Evolutionary conservation across 2,113 vertebrate species (phyloP).

Genomic region (Alethe diademata): DNA sequence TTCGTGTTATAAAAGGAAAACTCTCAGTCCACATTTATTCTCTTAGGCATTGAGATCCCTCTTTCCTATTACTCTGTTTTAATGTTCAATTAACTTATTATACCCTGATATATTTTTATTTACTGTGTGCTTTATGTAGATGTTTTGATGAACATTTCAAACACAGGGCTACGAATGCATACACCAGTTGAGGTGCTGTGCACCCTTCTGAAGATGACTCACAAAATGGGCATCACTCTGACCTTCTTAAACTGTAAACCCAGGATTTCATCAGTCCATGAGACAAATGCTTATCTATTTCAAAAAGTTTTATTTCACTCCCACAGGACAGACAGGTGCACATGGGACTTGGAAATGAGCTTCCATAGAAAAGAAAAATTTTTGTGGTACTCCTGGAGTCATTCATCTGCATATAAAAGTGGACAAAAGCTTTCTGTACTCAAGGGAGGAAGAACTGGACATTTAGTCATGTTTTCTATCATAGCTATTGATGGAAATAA

Average conservation of each 20-base stretch:
- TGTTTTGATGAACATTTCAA: background rate
- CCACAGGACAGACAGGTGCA: background rate
- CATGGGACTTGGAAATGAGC: background rate
- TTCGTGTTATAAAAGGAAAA: conserved; percentile 6
- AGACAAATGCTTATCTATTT: background rate
- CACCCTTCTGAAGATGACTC: background rate
- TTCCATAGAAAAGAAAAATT: background rate
- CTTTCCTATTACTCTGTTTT: background rate
- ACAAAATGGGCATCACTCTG: background rate
- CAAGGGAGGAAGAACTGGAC: background rate
- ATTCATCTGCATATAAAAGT: background rate
- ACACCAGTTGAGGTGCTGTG: background rate
- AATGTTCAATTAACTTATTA: background rate
- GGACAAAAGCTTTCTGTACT: background rate
- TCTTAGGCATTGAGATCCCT: background rate
- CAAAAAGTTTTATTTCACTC: background rate
- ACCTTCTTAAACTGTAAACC: background rate
- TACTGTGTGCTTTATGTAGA: background rate
- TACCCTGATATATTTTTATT: background rate
- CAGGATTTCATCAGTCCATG: background rate
- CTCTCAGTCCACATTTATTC: background rate
- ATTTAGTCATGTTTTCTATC: background rate
- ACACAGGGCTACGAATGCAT: background rate
- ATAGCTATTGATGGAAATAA: background rate
- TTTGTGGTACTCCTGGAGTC: background rate